These are phyloP conservation scores for Falcunculus frontatus DNA, from an alignment of 2,113 vertebrate genomes.

Conservation along the genomic window DNA sequence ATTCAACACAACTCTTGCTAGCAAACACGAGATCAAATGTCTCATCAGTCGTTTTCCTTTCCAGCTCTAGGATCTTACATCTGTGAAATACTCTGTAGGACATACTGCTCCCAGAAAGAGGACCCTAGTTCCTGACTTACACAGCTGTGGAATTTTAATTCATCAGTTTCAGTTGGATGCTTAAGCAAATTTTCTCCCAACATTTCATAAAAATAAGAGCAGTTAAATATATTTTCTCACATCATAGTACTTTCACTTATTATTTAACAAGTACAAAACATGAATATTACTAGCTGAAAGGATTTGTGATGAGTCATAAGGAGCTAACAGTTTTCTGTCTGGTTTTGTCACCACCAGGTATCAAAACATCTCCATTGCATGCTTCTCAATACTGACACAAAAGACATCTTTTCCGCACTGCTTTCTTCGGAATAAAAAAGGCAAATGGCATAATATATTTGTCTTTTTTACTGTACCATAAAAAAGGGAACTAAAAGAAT, in stretches of 20 bases:
- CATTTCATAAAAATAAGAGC: not conserved
- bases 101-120: not conserved
- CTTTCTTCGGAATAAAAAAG: not conserved
- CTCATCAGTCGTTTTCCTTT: not conserved
- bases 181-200: not conserved
- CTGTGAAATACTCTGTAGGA: not conserved
- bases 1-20: not conserved
- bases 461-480: not conserved
- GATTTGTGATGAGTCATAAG: not conserved
- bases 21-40: not conserved
- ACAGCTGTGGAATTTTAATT: not conserved
- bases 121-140: not conserved
- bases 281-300: not conserved
- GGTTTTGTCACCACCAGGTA: not conserved
- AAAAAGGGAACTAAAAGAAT: not conserved
- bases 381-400: not conserved
- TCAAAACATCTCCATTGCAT: not conserved
- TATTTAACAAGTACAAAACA: not conserved
- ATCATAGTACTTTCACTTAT: not conserved
- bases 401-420: fast-evolving
- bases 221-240: not conserved
- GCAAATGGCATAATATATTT: not conserved
- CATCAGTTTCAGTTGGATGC: not conserved
- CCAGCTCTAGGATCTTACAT: not conserved
- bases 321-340: not conserved